Base-by-base conservation (phyloP, 1,140 invertebrate species). In the Pararge aegeria region DNA sequence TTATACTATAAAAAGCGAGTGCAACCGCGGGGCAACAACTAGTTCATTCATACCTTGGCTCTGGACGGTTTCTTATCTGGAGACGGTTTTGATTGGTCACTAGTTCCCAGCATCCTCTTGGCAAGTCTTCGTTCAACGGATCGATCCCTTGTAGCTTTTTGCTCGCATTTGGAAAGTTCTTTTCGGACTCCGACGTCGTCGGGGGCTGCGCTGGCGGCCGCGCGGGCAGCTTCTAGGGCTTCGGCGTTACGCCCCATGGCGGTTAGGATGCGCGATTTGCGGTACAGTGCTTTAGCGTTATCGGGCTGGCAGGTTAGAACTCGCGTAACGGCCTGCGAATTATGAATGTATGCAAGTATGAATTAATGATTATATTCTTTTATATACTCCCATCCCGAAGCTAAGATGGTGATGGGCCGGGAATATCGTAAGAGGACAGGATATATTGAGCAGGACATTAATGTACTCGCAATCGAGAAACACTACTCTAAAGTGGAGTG, bases 251-350 rank as follows among this genome's bases (percentile, higher is more conserved):
- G 76, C 0, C 84, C 84, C 86, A 83, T 82, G 0, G 79, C 78
- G 4, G 75, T 70, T 5, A 89, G 65, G 18, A 89, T 87, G 18
- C 79, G 79, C 0, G 95, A 95, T 92, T 97, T 97, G 68, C 97
- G 93, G 83, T 94, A 98, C 5, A 98, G 81, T 4, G 97, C 97
- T 90, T 98, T 98, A 0, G 96, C 93, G 91, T 98, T 98, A 58
- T 94, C 89, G 10, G 97, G 96, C 79, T 98, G 95, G 80, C 95
- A 94, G 56, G 92, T 90, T 6, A 98, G 81, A 0, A 98, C 97
- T 80, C 93, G 91, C 38, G 96, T 94, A 18, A 97, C 93, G 19
- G 96, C 96, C 74, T 89, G 66, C 0, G 12, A 10, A 34, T 12
- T 34, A 34, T 12, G 0, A 24, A 24, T 24, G 7, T 4, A 4